Evolutionary conservation across 2,888 invertebrate species (phyloP), one percentile per base, ranked within the genome.

Genomic region (Ashinkailepas kermadecensis): DNA sequence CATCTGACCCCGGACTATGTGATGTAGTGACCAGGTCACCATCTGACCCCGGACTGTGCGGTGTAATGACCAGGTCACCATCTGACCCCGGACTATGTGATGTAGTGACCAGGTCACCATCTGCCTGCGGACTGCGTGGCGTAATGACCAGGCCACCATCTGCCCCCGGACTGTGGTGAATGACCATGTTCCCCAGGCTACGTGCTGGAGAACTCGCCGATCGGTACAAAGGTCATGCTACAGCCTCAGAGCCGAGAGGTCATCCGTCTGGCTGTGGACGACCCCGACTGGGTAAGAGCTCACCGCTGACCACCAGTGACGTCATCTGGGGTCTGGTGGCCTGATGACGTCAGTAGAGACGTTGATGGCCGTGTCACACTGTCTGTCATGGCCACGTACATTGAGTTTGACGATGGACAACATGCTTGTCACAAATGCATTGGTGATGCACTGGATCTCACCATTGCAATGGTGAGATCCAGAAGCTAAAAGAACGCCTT

Each of bases 171-270:
- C 39, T 39, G 39, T 39, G 39, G 39, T 39, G 39, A 39, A 39
- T 39, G 4, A 39, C 39, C 39, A 39, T 39, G 39, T 7, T 54
- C 70, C 54, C 8, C 70, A 86, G 95, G 95, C 0, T 91, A 90
- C 85, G 94, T 95, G 0, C 92, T 94, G 86, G 95, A 96, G 87
- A 95, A 95, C 86, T 93, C 95, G 0, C 92, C 94, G 0, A 90
- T 93, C 81, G 95, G 95, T 18, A 95, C 94, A 7, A 91, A 91
- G 86, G 93, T 96, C 9, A 86, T 94, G 81, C 93, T 94, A 85
- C 79, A 85, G 21, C 86, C 86, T 0, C 88, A 89, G n/a, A 87
- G 87, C 0, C 91, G 91, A 56, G 88, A 90, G 64, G 92, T 95
- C 0, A 91, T 96, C 65, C 88, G 89, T 21, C 90, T 97, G 80